phyloP scores from a whole-genome alignment of 2,888 invertebrate genomes.

The Tetropium fuscum region DNA sequence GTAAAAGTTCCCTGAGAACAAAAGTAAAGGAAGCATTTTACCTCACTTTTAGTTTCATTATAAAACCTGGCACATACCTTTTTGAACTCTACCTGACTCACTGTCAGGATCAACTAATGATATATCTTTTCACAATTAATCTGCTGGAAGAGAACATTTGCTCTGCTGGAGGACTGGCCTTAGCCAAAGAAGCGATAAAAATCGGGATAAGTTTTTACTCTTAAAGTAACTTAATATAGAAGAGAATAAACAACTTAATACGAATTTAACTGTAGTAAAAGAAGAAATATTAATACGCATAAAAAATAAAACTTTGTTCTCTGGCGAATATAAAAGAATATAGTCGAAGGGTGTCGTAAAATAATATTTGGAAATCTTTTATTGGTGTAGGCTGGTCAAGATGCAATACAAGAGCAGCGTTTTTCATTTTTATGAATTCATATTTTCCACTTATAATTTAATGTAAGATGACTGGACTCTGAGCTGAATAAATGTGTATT shows the following conservation, averaged over 20 bases:
- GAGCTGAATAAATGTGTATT: slow-evolving; percentile 8
- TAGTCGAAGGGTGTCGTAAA: slow-evolving; percentile 48
- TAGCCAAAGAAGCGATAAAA: slow-evolving; percentile 37
- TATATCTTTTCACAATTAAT: slow-evolving; percentile 58
- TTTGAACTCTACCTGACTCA: slow-evolving; percentile 53
- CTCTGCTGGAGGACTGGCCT: slow-evolving; percentile 49
- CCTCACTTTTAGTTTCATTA: slow-evolving; percentile 11
- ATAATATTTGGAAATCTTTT: slow-evolving; percentile 51
- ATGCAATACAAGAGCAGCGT: slow-evolving; percentile 46
- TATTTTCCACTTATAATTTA: slow-evolving; percentile 38
- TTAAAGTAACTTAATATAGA: slow-evolving; percentile 32
- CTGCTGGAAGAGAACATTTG: slow-evolving; percentile 56
- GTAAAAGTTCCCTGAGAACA: no score
- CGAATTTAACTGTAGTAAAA: slow-evolving; percentile 36
- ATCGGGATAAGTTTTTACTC: slow-evolving; percentile 29
- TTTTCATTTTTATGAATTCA: slow-evolving; percentile 49
- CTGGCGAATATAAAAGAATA: slow-evolving; percentile 40
- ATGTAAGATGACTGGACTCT: slow-evolving; percentile 27
- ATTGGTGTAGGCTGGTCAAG: slow-evolving; percentile 49
- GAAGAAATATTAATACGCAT: slow-evolving; percentile 33
- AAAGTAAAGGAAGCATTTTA: slow-evolving; percentile 2
- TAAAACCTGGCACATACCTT: slow-evolving; percentile 35
- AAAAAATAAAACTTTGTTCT: slow-evolving; percentile 40
- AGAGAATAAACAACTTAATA: slow-evolving; percentile 35
- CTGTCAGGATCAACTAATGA: slow-evolving; percentile 56